A percentile compares a stretch with the other conserved stretches of the same genome.
Evolutionary conservation across 1,140 invertebrate genomes (phyloP).

Genomic region (Penaeus indicus): DNA sequence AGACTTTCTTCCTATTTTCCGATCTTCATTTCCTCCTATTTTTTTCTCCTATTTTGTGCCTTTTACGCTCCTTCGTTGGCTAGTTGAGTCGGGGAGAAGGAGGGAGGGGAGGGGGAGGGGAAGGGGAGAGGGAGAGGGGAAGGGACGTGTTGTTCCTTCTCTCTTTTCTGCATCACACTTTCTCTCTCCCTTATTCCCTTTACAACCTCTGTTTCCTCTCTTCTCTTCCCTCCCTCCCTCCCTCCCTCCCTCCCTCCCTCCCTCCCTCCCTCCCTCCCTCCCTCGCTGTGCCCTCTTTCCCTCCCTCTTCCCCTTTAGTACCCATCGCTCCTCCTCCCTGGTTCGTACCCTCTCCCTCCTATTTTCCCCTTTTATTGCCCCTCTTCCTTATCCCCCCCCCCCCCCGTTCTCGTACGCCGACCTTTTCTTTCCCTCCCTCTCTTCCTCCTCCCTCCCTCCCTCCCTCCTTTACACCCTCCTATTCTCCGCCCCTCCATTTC

Average conservation of each 20-base stretch:
- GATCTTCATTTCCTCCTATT: background rate
- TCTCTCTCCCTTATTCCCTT: background rate
- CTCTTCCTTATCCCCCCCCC: too few species aligned
- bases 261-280: background rate
- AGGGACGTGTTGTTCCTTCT: background rate
- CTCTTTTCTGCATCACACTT: background rate
- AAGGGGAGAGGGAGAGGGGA: background rate
- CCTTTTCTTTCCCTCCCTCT: too few species aligned
- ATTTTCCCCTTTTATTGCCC: too few species aligned
- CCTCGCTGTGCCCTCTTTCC: background rate
- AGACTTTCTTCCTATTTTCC: background rate
- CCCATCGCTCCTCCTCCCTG: background rate
- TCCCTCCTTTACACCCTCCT: too few species aligned
- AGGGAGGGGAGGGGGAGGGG: background rate
- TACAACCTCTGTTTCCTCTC: background rate
- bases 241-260: background rate
- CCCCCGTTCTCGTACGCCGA: too few species aligned
- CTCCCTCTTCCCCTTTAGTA: background rate
- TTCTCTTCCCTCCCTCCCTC: background rate
- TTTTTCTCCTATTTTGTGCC: background rate
- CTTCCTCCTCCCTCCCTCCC: too few species aligned
- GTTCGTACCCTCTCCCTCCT: background rate
- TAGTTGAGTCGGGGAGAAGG: background rate
- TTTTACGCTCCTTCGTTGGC: background rate
- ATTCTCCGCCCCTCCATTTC: too few species aligned